Base-by-base conservation (phyloP, 2,888 invertebrate species). In the Tupiocoris notatus region DNA sequence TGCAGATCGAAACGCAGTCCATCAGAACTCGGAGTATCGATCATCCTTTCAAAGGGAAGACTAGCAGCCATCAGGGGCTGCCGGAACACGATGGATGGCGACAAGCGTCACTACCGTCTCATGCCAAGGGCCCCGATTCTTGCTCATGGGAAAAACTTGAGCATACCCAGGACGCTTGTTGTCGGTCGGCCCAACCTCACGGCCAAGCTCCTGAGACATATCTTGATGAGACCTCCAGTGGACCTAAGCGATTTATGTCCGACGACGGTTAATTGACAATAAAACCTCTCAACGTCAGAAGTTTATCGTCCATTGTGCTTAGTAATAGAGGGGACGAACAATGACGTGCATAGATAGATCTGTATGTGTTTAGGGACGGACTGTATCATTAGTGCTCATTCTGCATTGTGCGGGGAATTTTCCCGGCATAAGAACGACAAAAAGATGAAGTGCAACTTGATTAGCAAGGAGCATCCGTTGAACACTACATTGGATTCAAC, bases 281-380 rank as follows among this genome's bases (percentile, higher is more conserved):
- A 73, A 73, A 73, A 73, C 73, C 63, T 39, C 39, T 12, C 39
- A 39, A 39, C 20, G 21, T 18, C 73, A 20, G 39, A 18, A 62
- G 73, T 73, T 73, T 73, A 73, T 73, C 61, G 73, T 73, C 73
- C 63, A 73, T 73, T 73, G 73, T 73, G 73, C 39, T 23, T 58
- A 54, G 73, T 62, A 57, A n/a, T 21, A 54, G 58, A n/a, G 20
- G 20, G 62, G 73, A 62, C 61, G 39, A 24, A 62, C 73, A 73
- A 73, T 39, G 73, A 73, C 73, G 9, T 21, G n/a, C 17, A 39
- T 39, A 67, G 67, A 57, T 67, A 57, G 73, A 61, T 63, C 39
- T 62, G 23, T 59, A 18, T 21, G 62, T 23, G 18, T 56, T 73
- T 62, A 22, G 70, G 70, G 67, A 17, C 65, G 21, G 54, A 67